These are phyloP conservation scores for Teinopalpus imperialis DNA, from an alignment of 2,888 invertebrate genomes.

Conservation along the genomic window DNA sequence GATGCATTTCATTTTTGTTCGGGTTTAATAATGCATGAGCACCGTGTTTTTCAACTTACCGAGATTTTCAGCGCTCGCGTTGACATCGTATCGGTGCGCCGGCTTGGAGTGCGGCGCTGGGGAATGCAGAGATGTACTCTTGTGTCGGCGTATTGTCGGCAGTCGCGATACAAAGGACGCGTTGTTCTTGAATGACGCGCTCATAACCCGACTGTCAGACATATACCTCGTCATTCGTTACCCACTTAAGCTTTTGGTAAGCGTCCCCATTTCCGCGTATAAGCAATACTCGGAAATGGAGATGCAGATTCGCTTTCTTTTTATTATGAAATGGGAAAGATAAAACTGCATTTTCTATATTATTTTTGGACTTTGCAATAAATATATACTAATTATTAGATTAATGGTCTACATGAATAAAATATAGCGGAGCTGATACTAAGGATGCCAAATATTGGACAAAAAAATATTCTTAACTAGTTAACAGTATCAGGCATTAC, in stretches of 20 bases:
- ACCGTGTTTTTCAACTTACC: constrained; percentile 71
- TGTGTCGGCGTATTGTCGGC: constrained; percentile 92
- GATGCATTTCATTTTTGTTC: constrained; percentile 26
- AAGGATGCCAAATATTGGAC: no score
- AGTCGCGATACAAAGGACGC: constrained; percentile 95
- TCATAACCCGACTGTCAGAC: constrained; percentile 84
- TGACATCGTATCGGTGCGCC: constrained; percentile 86
- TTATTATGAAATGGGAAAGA: neutral
- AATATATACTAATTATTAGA: no score
- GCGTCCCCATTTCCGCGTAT: neutral
- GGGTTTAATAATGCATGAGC: constrained; percentile 20
- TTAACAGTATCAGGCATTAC: no score
- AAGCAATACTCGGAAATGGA: neutral
- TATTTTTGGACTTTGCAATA: no score
- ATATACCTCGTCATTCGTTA: constrained; percentile 34
- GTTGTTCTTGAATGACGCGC: constrained; percentile 95
- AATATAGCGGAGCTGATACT: no score
- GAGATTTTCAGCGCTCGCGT: constrained; percentile 88
- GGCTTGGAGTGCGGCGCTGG: constrained; percentile 85
- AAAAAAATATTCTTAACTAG: no score
- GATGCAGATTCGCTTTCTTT: neutral
- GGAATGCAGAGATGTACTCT: constrained; percentile 89
- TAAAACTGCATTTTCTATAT: no score
- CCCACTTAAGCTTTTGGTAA: constrained; percentile 22
- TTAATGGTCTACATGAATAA: no score